These are phyloP conservation scores for Numida meleagris DNA, from an alignment of 2,113 vertebrate species.

Conservation along the genomic window DNA sequence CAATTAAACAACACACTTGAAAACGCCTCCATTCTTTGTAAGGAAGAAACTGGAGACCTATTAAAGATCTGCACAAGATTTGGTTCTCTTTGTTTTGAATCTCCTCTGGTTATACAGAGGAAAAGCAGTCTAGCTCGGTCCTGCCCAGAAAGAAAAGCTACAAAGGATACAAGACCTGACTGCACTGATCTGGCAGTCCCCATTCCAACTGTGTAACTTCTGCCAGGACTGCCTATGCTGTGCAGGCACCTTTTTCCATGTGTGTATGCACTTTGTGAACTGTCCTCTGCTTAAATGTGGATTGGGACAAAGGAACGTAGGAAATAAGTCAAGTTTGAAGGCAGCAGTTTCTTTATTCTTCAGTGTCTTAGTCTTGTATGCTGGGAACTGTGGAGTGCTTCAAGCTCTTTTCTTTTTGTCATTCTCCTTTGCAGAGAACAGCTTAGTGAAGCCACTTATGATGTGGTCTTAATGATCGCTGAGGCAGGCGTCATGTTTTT, in stretches of 20 bases:
- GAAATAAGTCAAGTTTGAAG: background rate
- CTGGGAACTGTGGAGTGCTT: background rate
- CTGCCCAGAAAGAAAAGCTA: background rate
- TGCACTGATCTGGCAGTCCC: background rate
- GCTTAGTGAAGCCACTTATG: background rate
- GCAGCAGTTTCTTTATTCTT: background rate
- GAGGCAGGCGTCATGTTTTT: background rate
- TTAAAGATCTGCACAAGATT: background rate
- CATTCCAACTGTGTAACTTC: background rate
- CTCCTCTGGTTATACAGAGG: background rate
- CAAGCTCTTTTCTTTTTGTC: background rate
- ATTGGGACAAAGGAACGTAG: background rate
- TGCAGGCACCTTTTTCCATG: background rate
- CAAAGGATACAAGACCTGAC: rapidly evolving
- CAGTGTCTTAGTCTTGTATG: background rate
- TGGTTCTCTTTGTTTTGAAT: background rate
- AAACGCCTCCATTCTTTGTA: background rate
- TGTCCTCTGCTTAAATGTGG: background rate
- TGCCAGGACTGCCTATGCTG: background rate
- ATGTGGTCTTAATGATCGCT: background rate
- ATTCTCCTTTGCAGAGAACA: background rate
- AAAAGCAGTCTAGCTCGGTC: background rate
- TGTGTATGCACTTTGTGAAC: background rate
- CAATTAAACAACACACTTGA: background rate
- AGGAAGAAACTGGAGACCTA: background rate